Percentiles rank a stretch among this genome's conserved stretches.
These are phyloP conservation scores for Belgica antarctica DNA, from an alignment of 2,888 invertebrate species.

Conservation along the genomic window DNA sequence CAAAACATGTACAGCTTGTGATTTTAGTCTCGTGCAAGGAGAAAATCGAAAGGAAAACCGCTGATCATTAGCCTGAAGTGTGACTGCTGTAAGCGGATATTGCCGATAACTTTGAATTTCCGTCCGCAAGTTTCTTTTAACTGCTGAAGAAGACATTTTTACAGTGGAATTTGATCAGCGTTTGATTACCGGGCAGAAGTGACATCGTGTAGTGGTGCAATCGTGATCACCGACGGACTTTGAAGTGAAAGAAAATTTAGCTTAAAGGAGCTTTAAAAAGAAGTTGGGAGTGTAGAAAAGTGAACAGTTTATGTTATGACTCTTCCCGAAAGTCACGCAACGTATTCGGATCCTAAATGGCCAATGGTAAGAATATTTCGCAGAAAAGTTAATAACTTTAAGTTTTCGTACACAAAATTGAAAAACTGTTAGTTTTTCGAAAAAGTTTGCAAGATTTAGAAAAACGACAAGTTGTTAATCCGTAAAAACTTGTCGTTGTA, in stretches of 20 bases:
- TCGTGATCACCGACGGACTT: background rate
- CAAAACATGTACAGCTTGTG: slow-evolving; percentile 28
- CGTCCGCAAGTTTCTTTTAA: background rate
- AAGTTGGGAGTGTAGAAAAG: too few species aligned
- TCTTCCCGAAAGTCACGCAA: slow-evolving; percentile 45
- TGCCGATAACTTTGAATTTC: slow-evolving; percentile 29
- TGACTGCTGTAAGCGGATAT: slow-evolving; percentile 37
- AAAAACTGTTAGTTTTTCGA: too few species aligned
- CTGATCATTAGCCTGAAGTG: slow-evolving; percentile 35
- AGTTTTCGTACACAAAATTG: too few species aligned
- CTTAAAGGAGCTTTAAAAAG: background rate
- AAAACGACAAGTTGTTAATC: too few species aligned
- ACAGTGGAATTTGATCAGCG: background rate
- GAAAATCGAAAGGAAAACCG: background rate
- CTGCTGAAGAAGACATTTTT: background rate
- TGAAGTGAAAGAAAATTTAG: background rate
- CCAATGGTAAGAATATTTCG: slow-evolving; percentile 45
- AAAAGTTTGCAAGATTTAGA: too few species aligned
- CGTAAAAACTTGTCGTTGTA: too few species aligned
- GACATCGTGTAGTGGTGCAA: background rate
- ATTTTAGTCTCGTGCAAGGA: background rate
- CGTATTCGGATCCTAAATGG: slow-evolving; percentile 46
- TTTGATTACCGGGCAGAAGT: background rate
- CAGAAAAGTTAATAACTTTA: too few species aligned
- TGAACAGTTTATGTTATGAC: slow-evolving; percentile 44